phyloP scores from a whole-genome alignment of 2,113 vertebrate species.

The Athene noctua region DNA sequence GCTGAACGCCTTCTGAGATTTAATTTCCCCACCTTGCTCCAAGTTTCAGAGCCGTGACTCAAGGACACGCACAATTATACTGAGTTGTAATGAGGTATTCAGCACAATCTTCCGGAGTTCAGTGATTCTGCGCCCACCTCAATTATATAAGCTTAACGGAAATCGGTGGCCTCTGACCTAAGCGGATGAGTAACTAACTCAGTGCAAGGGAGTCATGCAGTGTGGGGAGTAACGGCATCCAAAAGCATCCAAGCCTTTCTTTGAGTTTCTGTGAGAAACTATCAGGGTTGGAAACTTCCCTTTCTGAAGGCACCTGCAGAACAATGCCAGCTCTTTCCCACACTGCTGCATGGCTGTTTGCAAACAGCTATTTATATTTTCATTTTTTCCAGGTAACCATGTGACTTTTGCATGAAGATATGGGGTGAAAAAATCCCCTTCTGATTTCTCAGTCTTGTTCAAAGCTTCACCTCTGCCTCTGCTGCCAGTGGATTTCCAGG shows the following conservation, averaged over 20 bases:
- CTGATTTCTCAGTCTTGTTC: background rate
- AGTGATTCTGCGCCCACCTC: background rate
- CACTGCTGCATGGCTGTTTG: background rate
- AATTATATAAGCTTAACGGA: background rate
- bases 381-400: background rate
- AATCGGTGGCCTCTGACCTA: background rate
- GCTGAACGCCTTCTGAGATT: background rate
- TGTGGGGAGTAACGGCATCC: fast-evolving
- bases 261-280: background rate
- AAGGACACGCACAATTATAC: background rate
- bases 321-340: fast-evolving
- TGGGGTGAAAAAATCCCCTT: fast-evolving
- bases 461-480: background rate
- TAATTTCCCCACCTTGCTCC: conserved; percentile 7
- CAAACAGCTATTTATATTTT: background rate
- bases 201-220: background rate
- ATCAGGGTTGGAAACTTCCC: background rate
- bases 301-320: background rate
- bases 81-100: background rate
- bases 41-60: conserved; percentile 6
- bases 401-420: background rate
- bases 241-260: background rate
- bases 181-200: background rate
- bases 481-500: background rate
- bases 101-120: background rate